These are phyloP conservation scores for Keiferia lycopersicella DNA, from an alignment of 2,888 invertebrate species.

Conservation along the genomic window DNA sequence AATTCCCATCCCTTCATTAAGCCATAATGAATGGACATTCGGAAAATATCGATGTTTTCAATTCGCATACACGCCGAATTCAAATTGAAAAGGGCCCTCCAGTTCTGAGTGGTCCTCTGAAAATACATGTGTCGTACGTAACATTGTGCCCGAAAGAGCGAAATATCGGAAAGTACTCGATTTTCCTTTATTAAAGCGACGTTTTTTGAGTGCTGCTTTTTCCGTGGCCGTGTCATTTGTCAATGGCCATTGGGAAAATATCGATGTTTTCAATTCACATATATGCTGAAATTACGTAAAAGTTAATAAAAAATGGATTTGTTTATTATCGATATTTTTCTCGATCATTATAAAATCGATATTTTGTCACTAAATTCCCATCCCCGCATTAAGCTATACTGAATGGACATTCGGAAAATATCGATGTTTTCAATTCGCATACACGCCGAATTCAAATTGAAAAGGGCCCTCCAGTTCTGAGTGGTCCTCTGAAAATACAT, in stretches of 20 bases:
- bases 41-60: conserved; percentile 8
- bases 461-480: conserved; percentile 16
- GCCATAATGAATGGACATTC: background rate
- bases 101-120: conserved; percentile 16
- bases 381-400: too few relatives aligned
- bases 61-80: conserved; percentile 4
- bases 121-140: conserved; percentile 21
- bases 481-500: conserved; percentile 23
- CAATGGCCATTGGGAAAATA: background rate
- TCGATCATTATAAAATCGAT: too few relatives aligned
- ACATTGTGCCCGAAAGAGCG: conserved; percentile 19
- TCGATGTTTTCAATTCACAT: conserved; percentile 10
- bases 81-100: conserved; percentile 20
- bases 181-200: conserved; percentile 17
- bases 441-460: conserved; percentile 15
- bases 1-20: background rate
- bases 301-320: too few relatives aligned
- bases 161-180: conserved; percentile 23
- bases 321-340: too few relatives aligned
- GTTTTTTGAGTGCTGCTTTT: conserved; percentile 3
- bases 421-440: conserved; percentile 10
- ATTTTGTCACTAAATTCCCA: too few relatives aligned
- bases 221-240: conserved; percentile 12
- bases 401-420: background rate
- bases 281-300: too few relatives aligned